These are phyloP conservation scores for Sebastes glaucus DNA, from an alignment of 2,797 vertebrate genomes.

Conservation along the genomic window DNA sequence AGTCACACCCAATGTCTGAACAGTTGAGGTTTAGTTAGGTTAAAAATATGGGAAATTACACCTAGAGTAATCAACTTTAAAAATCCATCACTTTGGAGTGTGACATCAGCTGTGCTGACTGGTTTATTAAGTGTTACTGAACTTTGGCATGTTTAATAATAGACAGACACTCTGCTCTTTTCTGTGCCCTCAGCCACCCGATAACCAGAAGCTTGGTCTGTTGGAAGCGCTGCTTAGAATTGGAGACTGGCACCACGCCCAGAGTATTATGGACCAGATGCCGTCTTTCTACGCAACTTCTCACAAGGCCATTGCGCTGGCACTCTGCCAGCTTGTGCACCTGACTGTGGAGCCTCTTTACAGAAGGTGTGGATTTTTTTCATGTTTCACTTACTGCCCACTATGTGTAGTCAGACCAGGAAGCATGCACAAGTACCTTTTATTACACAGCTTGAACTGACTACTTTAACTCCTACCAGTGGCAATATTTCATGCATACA, in stretches of 20 bases:
- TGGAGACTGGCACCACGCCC: conserved; percentile 97
- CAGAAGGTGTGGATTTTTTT: conserved; percentile 84
- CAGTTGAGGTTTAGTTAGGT: neutral
- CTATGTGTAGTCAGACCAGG: neutral
- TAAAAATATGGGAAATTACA: neutral
- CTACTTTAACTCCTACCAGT: neutral
- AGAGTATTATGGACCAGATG: conserved; percentile 99
- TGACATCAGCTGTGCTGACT: neutral
- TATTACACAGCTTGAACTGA: neutral
- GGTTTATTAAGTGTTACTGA: neutral
- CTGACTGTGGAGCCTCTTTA: conserved; percentile 96
- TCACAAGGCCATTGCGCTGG: conserved; percentile 94
- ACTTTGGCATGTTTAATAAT: neutral
- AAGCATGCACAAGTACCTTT: neutral
- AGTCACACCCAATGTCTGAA: neutral
- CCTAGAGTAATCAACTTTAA: neutral
- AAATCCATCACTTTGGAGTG: neutral
- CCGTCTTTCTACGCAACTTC: conserved; percentile 95
- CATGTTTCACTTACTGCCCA: conserved; percentile 22
- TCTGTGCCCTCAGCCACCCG: conserved; percentile 85
- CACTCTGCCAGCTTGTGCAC: conserved; percentile 95
- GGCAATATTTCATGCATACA: neutral
- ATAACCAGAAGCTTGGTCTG: conserved; percentile 97
- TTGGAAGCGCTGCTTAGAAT: conserved; percentile 95
- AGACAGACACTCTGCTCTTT: conserved; percentile 2